Conservation (phyloP, 2,797 vertebrate species). For the Betta splendens region DNA sequence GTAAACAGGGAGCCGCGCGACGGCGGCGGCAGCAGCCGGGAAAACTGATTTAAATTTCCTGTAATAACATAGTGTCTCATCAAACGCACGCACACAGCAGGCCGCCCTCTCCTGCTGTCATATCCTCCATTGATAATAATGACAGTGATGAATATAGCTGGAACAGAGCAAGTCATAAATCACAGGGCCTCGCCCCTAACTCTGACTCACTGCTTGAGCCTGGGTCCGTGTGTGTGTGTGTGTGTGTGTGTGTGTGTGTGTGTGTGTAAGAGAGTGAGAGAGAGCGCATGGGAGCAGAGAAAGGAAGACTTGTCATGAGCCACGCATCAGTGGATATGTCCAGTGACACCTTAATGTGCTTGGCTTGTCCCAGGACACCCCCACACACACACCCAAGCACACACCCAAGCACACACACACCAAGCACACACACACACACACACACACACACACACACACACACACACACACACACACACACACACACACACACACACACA, state of each 20-base stretch:
- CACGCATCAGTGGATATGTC: conserved; percentile 75
- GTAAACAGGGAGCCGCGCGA: conserved; percentile 11
- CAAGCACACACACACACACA: conserved; percentile 25
- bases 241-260: conserved; percentile 15
- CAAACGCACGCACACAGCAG: conserved; percentile 41
- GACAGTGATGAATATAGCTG: conserved; percentile 77
- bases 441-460: conserved; percentile 22
- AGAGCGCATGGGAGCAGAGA: conserved; percentile 1
- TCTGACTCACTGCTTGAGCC: conserved; percentile 52
- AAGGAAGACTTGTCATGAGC: conserved; percentile 45
- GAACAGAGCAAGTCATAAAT: conserved; percentile 73
- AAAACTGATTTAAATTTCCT: conserved; percentile 45
- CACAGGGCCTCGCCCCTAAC: conserved; percentile 59
- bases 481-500: conserved; percentile 12
- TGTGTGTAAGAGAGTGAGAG: conserved; percentile 15
- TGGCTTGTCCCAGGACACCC: conserved; percentile 73
- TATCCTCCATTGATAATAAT: conserved; percentile 76
- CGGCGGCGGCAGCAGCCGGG: conserved; percentile 15
- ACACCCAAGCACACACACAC: conserved; percentile 25
- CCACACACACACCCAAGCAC: conserved; percentile 24
- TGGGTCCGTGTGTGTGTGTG: conserved; percentile 21
- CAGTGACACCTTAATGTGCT: conserved; percentile 80
- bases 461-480: conserved; percentile 25
- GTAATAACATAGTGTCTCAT: conserved; percentile 48
- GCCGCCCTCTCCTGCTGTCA: conserved; percentile 63